Conservation (phyloP, 2,797 vertebrate genomes). For the Cyprinella venusta region DNA sequence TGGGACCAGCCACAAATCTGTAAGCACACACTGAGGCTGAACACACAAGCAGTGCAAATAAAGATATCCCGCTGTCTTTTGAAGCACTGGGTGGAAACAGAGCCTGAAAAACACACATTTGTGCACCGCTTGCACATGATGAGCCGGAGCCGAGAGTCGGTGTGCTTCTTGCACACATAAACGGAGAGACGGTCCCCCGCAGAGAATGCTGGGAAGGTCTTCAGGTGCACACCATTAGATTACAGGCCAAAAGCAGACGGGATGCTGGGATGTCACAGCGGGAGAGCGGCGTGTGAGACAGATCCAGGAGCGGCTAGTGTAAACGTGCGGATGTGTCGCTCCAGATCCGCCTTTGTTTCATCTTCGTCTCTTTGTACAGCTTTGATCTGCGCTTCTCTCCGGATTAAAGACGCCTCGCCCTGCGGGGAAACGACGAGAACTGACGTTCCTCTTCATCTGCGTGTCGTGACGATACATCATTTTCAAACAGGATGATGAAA, state of each 20-base stretch:
- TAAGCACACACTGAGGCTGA: neutral
- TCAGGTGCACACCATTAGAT: constrained; percentile 8
- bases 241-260: constrained; percentile 6
- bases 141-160: neutral
- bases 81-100: neutral
- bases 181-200: neutral
- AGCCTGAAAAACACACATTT: constrained; percentile 6
- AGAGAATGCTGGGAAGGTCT: constrained; percentile 12
- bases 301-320: neutral
- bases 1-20: neutral
- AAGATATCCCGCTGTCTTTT: constrained; percentile 2
- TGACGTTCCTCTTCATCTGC: neutral
- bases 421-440: neutral
- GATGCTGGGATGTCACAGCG: constrained; percentile 8
- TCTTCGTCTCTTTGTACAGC: constrained; percentile 3
- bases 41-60: neutral
- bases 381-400: constrained; percentile 22
- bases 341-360: constrained; percentile 20
- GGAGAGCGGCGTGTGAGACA: neutral
- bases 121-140: neutral
- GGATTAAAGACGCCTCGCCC: constrained; percentile 15
- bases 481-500: constrained; percentile 23
- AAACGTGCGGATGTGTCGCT: neutral
- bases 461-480: neutral
- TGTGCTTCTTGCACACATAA: neutral